Evolutionary conservation across 2,113 vertebrate genomes (phyloP).

Genomic region (Ciconia maguari): DNA sequence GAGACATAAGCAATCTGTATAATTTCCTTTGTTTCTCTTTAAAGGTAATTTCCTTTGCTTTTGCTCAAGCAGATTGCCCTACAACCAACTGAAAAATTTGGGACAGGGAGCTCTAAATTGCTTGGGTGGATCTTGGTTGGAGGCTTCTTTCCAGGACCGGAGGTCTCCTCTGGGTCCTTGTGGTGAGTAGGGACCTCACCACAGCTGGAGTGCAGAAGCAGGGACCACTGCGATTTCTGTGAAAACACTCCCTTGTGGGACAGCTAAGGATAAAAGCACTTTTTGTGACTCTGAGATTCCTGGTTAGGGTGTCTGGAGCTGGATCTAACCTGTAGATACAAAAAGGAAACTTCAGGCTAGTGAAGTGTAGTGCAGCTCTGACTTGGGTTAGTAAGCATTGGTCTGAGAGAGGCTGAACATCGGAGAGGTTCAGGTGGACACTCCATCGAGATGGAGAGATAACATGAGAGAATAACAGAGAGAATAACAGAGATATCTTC

Average conservation of each 20-base stretch:
- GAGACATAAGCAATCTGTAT: background rate
- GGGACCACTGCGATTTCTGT: background rate
- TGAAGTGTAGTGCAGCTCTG: background rate
- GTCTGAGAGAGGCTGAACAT: background rate
- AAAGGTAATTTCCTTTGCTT: background rate
- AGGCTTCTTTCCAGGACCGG: background rate
- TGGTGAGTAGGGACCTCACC: too few relatives aligned
- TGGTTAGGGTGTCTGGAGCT: background rate
- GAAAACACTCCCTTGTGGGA: background rate
- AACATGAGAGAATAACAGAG: too few relatives aligned
- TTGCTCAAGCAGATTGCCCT: background rate
- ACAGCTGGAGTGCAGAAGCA: background rate
- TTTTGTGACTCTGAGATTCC: background rate
- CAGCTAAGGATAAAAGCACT: background rate
- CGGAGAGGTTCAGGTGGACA: background rate
- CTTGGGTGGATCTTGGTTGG: background rate
- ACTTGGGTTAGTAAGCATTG: background rate
- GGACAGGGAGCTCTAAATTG: background rate
- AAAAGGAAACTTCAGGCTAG: background rate
- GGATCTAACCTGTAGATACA: background rate
- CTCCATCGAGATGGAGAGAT: rapidly evolving
- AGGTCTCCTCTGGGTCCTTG: background rate
- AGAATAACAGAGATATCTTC: background rate
- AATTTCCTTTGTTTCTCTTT: background rate
- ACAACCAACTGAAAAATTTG: background rate